Base-by-base conservation (phyloP, 2,113 vertebrate genomes). In the Carollia perspicillata region DNA sequence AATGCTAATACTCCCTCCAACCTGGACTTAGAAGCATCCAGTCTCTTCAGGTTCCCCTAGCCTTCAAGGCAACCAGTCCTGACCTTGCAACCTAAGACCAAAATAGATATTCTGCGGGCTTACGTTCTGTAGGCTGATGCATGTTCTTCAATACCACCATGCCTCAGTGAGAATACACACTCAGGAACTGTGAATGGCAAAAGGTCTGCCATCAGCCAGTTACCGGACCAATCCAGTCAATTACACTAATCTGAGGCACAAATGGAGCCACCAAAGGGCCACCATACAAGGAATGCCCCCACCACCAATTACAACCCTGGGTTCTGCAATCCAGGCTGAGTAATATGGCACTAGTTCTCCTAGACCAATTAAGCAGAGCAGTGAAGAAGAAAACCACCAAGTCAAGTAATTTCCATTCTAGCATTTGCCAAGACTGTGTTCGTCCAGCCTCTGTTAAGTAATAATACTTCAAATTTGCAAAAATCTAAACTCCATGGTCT, bases 351-450 rank as follows among this genome's bases (percentile, higher is more conserved):
- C 63, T 74, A 88, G 44, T 63, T 88, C 44, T 90, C 42, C n/a
- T 47, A 84, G 87, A 83, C 63, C 80, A 83, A 40, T 77, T 71
- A 95, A 81, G 72, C 93, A 28, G 44, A 55, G 35, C 42, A 93
- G 44, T 55, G 78, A 88, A 92, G 49, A 95, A 95, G 47, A 89
- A 93, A 94, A 77, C 42, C 37, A 9, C 78, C 92, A 84, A 78
- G 60, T 68, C 93, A 92, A 97, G 93, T 96, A 51, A 93, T 93
- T 95, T 93, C 92, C 92, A 94, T 63, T 69, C 51, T 71, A 71
- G 65, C 75, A 53, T 60, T 42, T 84, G 93, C 80, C 93, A 94
- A 60, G 18, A 68, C 14, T 26, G 63, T 55, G 44, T 84, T 94
- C 89, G 30, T 17, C n/a, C 66, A 30, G 72, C 37, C 77, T 90